phyloP scores from a whole-genome alignment of 2,888 invertebrate genomes.

The Drosophila phalerata region DNA sequence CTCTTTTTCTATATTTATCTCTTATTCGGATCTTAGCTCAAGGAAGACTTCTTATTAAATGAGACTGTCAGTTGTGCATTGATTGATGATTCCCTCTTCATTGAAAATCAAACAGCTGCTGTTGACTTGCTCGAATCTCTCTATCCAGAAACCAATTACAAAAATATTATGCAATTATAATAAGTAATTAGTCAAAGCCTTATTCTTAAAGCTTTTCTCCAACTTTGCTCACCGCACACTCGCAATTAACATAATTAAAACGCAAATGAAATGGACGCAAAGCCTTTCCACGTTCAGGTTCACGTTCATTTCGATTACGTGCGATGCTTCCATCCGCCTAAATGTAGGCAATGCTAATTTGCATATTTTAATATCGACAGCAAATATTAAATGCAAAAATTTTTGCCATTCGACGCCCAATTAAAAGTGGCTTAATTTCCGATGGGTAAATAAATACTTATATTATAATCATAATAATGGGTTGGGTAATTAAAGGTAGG shows the following conservation, averaged over 20 bases:
- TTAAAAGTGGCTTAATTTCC: conserved; percentile 73
- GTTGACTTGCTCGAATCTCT: conserved; percentile 15
- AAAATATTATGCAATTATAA: conserved; percentile 56
- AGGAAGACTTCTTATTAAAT: conserved; percentile 4
- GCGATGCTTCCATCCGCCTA: conserved; percentile 35
- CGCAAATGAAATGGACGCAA: conserved; percentile 48
- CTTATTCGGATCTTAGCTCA: conserved; percentile 18
- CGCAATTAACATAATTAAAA: conserved; percentile 69
- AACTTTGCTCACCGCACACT: not conserved
- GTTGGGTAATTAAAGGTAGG: not conserved
- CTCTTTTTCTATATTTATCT: not conserved
- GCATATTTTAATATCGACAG: conserved; percentile 68
- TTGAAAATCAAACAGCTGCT: conserved; percentile 16
- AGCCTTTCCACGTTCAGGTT: conserved; percentile 36
- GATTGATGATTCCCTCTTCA: conserved; percentile 43
- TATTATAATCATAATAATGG: conserved; percentile 46
- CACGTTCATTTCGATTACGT: conserved; percentile 62
- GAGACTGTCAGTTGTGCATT: conserved; percentile 34
- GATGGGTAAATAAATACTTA: conserved; percentile 53
- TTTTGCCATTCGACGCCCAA: conserved; percentile 54
- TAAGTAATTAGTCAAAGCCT: conserved; percentile 63
- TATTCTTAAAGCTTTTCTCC: conserved; percentile 39
- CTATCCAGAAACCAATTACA: conserved; percentile 31
- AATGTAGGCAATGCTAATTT: conserved; percentile 61
- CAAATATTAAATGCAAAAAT: conserved; percentile 63